Percentiles rank a stretch among this genome's conserved stretches.
phyloP scores from a whole-genome alignment of 2,888 invertebrate genomes.

The Asteroscopus sphinx region DNA sequence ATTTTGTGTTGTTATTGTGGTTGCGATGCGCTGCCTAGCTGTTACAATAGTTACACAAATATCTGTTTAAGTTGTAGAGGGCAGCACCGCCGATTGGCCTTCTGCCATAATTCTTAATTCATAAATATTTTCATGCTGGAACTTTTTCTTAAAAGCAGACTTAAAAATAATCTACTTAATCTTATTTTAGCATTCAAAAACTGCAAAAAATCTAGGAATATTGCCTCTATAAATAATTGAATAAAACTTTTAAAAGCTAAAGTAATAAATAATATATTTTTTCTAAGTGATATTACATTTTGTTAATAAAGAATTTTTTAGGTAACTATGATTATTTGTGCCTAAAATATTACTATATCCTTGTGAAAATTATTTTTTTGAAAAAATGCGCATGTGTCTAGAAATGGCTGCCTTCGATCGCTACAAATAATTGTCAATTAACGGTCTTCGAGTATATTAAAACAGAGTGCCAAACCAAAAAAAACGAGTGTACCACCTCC shows the following conservation, averaged over 20 bases:
- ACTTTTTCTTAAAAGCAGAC: constrained; percentile 8
- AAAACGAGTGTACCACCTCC: too few relatives aligned
- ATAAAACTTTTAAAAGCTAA: constrained; percentile 22
- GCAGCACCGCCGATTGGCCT: background rate
- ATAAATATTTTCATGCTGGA: constrained; percentile 8
- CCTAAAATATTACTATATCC: constrained; percentile 22
- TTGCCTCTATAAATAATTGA: constrained; percentile 6
- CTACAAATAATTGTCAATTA: too few relatives aligned
- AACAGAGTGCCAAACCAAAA: too few relatives aligned
- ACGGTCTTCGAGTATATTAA: too few relatives aligned
- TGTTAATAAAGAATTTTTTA: constrained; percentile 29
- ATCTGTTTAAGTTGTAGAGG: background rate
- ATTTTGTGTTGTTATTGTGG: too few relatives aligned
- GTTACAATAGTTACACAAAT: background rate
- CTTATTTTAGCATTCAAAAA: constrained; percentile 2
- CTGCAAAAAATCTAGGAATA: background rate
- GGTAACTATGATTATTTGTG: constrained; percentile 49
- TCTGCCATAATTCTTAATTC: background rate
- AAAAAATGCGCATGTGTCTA: background rate
- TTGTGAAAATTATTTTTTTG: constrained; percentile 15
- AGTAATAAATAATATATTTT: constrained; percentile 42
- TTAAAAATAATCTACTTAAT: background rate
- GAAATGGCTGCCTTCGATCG: too few relatives aligned
- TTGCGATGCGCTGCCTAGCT: background rate
- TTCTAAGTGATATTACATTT: constrained; percentile 22